Percentiles rank a stretch among this genome's conserved stretches.
Evolutionary conservation across 2,888 invertebrate species (phyloP).

Genomic region (Hirtodrosophila duncani): DNA sequence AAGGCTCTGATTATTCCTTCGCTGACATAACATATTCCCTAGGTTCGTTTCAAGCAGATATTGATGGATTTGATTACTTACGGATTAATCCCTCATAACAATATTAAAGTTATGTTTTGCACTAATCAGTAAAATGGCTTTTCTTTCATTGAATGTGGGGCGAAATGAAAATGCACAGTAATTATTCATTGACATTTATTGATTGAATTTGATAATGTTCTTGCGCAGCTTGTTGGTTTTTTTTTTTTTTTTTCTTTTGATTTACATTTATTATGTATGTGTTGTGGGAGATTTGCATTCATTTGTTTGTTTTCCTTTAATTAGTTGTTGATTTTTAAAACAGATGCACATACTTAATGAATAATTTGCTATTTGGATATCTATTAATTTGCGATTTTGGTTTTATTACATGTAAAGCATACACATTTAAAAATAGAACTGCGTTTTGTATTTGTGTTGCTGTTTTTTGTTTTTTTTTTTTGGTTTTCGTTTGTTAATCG

Average conservation of each 20-base stretch:
- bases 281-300: slow-evolving; percentile 9
- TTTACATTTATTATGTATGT: slow-evolving; percentile 43
- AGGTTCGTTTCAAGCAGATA: no score
- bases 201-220: slow-evolving; percentile 73
- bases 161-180: slow-evolving; percentile 18
- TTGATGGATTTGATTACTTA: no score
- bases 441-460: neutral
- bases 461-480: slow-evolving; percentile 4
- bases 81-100: no score
- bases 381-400: slow-evolving; percentile 16
- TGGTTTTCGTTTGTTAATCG: no score
- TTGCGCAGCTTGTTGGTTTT: slow-evolving; percentile 31
- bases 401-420: slow-evolving; percentile 36
- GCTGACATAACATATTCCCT: no score
- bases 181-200: slow-evolving; percentile 74
- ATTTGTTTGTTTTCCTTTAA: slow-evolving; percentile 23
- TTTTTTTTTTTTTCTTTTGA: slow-evolving; percentile 17
- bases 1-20: no score
- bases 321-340: slow-evolving; percentile 17
- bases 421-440: slow-evolving; percentile 35
- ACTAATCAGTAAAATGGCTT: no score
- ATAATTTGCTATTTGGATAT: slow-evolving; percentile 16
- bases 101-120: no score
- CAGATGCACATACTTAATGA: slow-evolving; percentile 31
- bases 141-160: neutral